Evolutionary conservation across 1,140 invertebrate species (phyloP).

Genomic region (Drosophila nannoptera): DNA sequence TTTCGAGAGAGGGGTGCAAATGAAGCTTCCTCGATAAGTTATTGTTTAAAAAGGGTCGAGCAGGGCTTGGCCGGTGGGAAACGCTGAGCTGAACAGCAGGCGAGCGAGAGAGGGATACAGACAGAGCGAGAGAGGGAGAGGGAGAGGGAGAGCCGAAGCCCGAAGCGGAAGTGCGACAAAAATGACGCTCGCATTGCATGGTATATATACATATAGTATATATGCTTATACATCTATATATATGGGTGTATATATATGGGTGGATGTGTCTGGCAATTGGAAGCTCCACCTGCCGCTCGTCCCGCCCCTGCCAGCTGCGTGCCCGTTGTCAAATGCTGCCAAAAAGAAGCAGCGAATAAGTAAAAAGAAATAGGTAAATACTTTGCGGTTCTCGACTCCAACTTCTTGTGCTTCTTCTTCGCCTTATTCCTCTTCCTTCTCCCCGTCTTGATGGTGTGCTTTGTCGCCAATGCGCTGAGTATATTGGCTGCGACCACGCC

Average conservation of each 20-base stretch:
- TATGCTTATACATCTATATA: conserved; percentile 9
- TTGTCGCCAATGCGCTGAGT: conserved; percentile 74
- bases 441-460: background rate
- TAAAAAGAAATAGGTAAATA: conserved; percentile 64
- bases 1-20: background rate
- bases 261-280: conserved; percentile 37
- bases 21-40: conserved; percentile 37
- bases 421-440: no score
- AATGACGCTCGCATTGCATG: conserved; percentile 22
- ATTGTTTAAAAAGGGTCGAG: conserved; percentile 35
- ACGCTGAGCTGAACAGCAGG: conserved; percentile 42
- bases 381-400: conserved; percentile 49
- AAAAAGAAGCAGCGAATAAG: conserved; percentile 28
- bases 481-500: conserved; percentile 53
- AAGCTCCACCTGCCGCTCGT: conserved; percentile 5
- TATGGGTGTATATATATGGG: conserved; percentile 1
- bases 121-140: background rate
- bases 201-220: conserved; percentile 2
- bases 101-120: background rate
- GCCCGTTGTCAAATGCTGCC: conserved; percentile 31
- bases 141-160: conserved; percentile 21
- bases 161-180: conserved; percentile 56
- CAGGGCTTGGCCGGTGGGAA: conserved; percentile 24
- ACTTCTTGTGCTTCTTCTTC: conserved; percentile 16
- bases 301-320: background rate